Percentiles rank a stretch among this genome's conserved stretches.
These are phyloP conservation scores for Taxidea taxus DNA, from an alignment of 2,113 vertebrate species.

Conservation along the genomic window DNA sequence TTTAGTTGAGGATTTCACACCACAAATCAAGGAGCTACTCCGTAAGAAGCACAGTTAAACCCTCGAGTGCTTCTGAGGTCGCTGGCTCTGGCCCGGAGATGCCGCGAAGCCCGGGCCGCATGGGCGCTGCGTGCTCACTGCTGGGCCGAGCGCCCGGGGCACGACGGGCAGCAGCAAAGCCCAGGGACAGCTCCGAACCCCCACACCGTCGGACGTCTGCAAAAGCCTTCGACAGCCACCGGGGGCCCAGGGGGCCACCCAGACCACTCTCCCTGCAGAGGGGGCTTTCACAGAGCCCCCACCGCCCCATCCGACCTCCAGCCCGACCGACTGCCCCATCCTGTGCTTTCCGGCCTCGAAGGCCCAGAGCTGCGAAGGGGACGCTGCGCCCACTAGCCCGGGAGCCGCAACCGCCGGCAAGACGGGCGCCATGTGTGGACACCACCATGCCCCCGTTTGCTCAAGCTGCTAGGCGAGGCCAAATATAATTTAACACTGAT, in stretches of 20 bases:
- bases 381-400: rapidly evolving
- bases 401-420: background rate
- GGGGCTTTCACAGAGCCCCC: background rate
- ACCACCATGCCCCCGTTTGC: background rate
- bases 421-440: background rate
- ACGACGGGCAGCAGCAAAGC: background rate
- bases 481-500: background rate
- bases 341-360: rapidly evolving
- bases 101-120: no score
- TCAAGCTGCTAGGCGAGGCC: background rate
- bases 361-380: background rate
- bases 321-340: background rate
- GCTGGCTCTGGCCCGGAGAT: background rate
- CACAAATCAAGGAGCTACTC: constrained; percentile 2
- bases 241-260: background rate
- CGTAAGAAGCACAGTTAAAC: background rate
- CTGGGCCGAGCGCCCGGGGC: background rate
- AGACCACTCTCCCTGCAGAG: background rate
- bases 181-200: background rate
- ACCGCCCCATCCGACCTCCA: background rate
- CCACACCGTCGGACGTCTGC: background rate
- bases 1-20: constrained; percentile 41
- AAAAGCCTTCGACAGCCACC: background rate
- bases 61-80: background rate
- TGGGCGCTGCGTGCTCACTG: background rate